These are phyloP conservation scores for Oxyura jamaicensis DNA, from an alignment of 2,113 vertebrate species.

Conservation along the genomic window DNA sequence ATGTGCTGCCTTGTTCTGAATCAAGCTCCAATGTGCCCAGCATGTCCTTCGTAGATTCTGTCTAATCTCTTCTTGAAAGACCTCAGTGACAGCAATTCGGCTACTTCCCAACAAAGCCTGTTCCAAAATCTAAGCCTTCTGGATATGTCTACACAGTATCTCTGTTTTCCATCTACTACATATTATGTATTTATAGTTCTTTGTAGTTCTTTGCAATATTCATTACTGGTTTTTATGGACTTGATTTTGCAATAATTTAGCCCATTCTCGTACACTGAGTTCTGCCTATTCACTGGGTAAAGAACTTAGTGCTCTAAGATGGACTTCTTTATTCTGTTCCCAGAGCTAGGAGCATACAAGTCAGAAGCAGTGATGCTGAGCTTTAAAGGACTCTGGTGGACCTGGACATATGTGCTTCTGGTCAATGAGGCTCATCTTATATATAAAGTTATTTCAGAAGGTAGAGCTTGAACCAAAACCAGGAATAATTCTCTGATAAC, in stretches of 20 bases:
- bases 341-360: neutral
- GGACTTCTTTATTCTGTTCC: neutral
- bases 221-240: neutral
- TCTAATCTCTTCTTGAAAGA: conserved; percentile 25
- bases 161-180: neutral
- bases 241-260: neutral
- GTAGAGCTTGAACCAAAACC: neutral
- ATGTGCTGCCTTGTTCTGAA: neutral
- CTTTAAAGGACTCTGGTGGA: neutral
- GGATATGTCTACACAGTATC: neutral
- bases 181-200: neutral
- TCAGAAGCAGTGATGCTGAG: neutral
- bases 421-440: neutral
- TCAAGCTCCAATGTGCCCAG: neutral
- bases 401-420: neutral
- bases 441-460: neutral
- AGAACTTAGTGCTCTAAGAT: neutral
- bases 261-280: neutral
- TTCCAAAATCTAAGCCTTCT: conserved; percentile 24
- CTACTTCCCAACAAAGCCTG: neutral
- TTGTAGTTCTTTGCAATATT: neutral
- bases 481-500: neutral
- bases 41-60: neutral
- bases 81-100: neutral
- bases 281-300: neutral